Evolutionary conservation across 2,797 vertebrate species (phyloP).

Genomic region (Girardinus metallicus): DNA sequence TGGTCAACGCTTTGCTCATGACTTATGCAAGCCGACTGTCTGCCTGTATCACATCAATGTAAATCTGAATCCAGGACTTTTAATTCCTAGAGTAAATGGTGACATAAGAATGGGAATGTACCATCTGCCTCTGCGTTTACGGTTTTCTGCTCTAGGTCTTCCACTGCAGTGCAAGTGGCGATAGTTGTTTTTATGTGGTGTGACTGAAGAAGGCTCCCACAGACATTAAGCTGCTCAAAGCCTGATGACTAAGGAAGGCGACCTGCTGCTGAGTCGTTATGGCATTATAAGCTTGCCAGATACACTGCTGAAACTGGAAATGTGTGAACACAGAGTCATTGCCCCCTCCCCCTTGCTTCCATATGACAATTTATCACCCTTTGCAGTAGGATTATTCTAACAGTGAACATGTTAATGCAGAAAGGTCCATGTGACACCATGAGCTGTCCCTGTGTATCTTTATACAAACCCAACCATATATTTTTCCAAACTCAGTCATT

Average conservation of each 20-base stretch:
- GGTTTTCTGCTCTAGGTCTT: constrained; percentile 18
- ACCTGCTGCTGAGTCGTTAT: constrained; percentile 79
- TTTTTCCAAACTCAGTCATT: not conserved
- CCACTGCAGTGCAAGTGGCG: constrained; percentile 19
- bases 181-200: constrained; percentile 55
- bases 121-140: constrained; percentile 29
- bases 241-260: constrained; percentile 80
- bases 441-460: not conserved
- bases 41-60: not conserved
- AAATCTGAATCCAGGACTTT: not conserved
- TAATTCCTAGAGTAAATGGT: constrained; percentile 4
- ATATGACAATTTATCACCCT: constrained; percentile 71
- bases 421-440: constrained; percentile 18
- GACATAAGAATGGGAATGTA: constrained; percentile 2
- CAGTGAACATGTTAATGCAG: constrained; percentile 17
- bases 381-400: constrained; percentile 53
- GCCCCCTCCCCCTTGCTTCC: constrained; percentile 53
- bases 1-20: not conserved
- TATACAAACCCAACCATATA: not conserved
- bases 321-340: constrained; percentile 73
- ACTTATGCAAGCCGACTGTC: not conserved
- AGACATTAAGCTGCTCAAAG: constrained; percentile 70
- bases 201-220: constrained; percentile 66
- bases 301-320: constrained; percentile 77
- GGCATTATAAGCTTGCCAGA: constrained; percentile 80